Evolutionary conservation across 2,113 vertebrate species (phyloP).

Genomic region (Triplophysa dalaica): DNA sequence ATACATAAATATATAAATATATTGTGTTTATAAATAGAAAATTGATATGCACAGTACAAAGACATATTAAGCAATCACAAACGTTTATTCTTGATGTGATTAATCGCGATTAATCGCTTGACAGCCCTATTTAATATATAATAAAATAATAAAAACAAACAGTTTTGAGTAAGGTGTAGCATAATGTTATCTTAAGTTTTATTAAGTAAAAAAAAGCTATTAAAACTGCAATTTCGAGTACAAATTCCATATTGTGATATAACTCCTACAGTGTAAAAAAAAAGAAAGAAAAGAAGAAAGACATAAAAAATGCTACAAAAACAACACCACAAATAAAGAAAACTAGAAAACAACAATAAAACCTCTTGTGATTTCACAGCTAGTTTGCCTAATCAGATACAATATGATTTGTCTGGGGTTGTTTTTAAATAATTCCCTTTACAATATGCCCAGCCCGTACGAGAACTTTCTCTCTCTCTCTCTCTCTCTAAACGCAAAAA

Average conservation of each 20-base stretch:
- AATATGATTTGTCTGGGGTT: slow-evolving; percentile 68
- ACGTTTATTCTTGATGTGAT: no score
- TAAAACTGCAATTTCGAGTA: no score
- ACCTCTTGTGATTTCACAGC: slow-evolving; percentile 62
- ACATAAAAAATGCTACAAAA: slow-evolving; percentile 29
- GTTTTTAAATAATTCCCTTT: slow-evolving; percentile 72
- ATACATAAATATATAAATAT: no score
- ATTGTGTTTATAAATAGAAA: no score
- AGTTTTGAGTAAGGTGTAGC: no score
- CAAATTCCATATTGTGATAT: slow-evolving; percentile 31
- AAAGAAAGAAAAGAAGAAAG: background rate
- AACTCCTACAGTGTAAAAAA: background rate
- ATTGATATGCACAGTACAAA: no score
- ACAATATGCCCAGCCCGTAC: slow-evolving; percentile 62
- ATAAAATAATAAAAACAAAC: no score
- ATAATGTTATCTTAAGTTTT: no score
- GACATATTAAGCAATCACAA: no score
- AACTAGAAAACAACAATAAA: slow-evolving; percentile 61
- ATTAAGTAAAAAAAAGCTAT: no score
- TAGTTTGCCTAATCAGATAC: slow-evolving; percentile 71
- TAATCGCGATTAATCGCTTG: no score
- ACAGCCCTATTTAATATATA: no score
- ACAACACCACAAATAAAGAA: slow-evolving; percentile 52
- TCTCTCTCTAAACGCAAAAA: slow-evolving; percentile 44
- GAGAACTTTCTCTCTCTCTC: slow-evolving; percentile 38